Conservation (phyloP, 2,888 invertebrate genomes). For the Polyploca ridens region DNA sequence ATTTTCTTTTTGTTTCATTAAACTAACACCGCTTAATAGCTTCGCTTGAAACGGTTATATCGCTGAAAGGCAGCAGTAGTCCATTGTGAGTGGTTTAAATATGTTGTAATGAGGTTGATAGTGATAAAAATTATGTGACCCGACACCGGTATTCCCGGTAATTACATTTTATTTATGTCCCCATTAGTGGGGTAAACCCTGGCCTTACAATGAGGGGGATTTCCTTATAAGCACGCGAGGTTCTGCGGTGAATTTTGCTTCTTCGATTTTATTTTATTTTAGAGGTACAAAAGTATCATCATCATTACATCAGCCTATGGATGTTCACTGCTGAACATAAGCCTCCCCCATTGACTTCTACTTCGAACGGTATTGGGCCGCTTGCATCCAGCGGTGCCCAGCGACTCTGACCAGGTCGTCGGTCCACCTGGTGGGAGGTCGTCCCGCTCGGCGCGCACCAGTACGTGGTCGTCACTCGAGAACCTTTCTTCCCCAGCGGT, state of each 20-base stretch:
- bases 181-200: neutral
- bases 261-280: neutral
- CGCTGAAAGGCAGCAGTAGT: neutral
- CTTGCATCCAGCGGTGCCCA: too few relatives aligned
- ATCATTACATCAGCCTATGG: too few relatives aligned
- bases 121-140: constrained; percentile 2
- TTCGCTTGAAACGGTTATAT: neutral
- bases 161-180: constrained; percentile 7
- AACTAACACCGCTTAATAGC: neutral
- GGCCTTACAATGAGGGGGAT: neutral
- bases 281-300: too few relatives aligned
- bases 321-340: too few relatives aligned
- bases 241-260: neutral
- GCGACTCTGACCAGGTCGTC: too few relatives aligned
- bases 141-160: constrained; percentile 1
- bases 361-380: too few relatives aligned
- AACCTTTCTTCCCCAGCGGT: too few relatives aligned
- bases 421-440: too few relatives aligned
- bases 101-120: neutral
- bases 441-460: too few relatives aligned
- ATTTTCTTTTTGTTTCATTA: constrained; percentile 17
- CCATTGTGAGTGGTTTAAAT: neutral
- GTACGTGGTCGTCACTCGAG: too few relatives aligned
- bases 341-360: too few relatives aligned
- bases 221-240: neutral